A percentile compares a stretch with the other conserved stretches of the same genome.
Conservation (phyloP, 2,888 invertebrate species). For the Habrosyne pyritoides region DNA sequence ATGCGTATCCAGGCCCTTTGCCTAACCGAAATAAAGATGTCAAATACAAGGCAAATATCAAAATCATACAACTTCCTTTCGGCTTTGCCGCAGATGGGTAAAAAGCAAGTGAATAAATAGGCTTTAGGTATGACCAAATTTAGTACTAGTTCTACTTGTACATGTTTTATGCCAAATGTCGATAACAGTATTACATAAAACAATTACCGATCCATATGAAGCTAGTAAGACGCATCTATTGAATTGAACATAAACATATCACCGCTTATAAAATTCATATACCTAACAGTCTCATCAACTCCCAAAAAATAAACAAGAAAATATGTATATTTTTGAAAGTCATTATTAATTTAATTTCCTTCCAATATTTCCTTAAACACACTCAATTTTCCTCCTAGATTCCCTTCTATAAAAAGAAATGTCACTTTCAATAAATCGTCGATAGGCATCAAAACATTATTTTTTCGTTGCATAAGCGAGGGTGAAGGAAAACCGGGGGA, state of each 20-base stretch:
- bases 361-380: slow-evolving; percentile 29
- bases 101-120: too few relatives aligned
- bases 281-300: neutral
- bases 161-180: too few relatives aligned
- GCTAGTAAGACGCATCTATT: neutral
- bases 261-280: neutral
- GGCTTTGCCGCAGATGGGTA: too few relatives aligned
- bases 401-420: slow-evolving; percentile 42
- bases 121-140: too few relatives aligned
- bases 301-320: slow-evolving; percentile 8
- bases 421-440: slow-evolving; percentile 63
- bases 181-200: neutral
- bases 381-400: slow-evolving; percentile 42
- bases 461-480: slow-evolving; percentile 57
- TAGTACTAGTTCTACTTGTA: too few relatives aligned
- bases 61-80: too few relatives aligned
- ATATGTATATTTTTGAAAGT: slow-evolving; percentile 22
- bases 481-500: slow-evolving; percentile 46
- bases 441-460: slow-evolving; percentile 63
- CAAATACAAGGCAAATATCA: neutral
- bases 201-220: too few relatives aligned
- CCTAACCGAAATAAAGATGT: slow-evolving; percentile 41
- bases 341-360: slow-evolving; percentile 16
- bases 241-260: neutral
- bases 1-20: slow-evolving; percentile 89